Evolutionary conservation across 1,140 invertebrate genomes (phyloP), one percentile per base, ranked within the genome.

Genomic region (Procambarus virginalis): DNA sequence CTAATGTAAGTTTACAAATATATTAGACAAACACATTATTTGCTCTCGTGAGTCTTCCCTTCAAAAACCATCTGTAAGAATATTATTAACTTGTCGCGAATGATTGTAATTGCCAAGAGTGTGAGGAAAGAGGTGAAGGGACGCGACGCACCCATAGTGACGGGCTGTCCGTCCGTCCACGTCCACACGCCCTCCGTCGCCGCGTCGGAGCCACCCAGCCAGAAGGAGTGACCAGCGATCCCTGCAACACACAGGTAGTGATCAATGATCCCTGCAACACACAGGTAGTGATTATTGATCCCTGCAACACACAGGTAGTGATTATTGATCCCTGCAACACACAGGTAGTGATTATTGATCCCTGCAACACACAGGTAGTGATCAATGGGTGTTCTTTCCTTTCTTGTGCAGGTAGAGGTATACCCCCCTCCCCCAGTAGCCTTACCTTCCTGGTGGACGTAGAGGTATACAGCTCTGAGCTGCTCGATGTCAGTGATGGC

Each of bases 391-490:
- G 8, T 55, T 9, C 51, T 55, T 4, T 4, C 51, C 51, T 55
- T 55, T 5, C 51, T 55, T 8, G 51, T 55, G 51, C 51, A 9
- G 51, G 51, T 55, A 55, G 51, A 55, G 51, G 51, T 55, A 55
- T 55, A 55, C 12, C 1, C 1, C 34, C 34, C n/a, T n/a, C 34
- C 34, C 34, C 34, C 4, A 55, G 8, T 55, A 55, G 51, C 2
- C 55, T 48, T 58, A 81, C 55, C 48, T 58, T 81, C 79, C 79
- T 81, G 79, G 79, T 81, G 79, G 5, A 81, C 12, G 55, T 81
- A 81, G 10, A 81, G 49, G 22, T 81, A 81, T 51, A 81, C 22
- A 34, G 48, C 79, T n/a, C 79, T 81, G 49, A 81, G 79, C 5
- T 81, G 49, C 5, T 81, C 79, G 14, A 81, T 60, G 48, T 81